Evolutionary conservation across 2,888 invertebrate genomes (phyloP), one percentile per base, ranked within the genome.

Genomic region (Melitaea athalia): DNA sequence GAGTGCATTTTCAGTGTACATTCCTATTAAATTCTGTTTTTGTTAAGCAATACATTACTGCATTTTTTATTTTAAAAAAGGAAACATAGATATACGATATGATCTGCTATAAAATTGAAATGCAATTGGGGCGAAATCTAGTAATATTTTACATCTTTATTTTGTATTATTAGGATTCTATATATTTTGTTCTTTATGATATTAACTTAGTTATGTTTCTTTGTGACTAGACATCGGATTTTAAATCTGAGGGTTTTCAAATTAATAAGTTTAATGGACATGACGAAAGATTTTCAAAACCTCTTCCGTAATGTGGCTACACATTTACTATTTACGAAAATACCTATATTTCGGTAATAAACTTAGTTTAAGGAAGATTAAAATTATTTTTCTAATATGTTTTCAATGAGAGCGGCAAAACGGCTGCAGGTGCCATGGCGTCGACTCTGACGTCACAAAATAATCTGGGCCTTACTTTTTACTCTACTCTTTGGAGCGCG

Each of bases 1-100:
- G 55, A 85, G 81, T 76, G 83, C 82, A 83, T 85, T 84, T 85
- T 84, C 79, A 80, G 79, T 86, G 81, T 79, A 87, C 87, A 88
- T 88, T 88, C 87, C 87, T 80, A 63, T 63, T 66, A 47, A 55
- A 33, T 47, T 45, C n/a, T 49, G 52, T 33, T 55, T 14, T 57
- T 60, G 61, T 66, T 53, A 61, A 24, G 43, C 42, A 42, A 38
- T 63, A 61, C 52, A 31, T 52, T 38, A 66, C 52, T 60, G 61
- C 66, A 66, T 66, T 66, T 61, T 66, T 61, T 43, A 12, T 17
- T 43, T 42, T 17, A 42, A 38, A 12, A 49, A 12, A n/a, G 0
- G 12, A 14, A 59, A 59, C 38, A 24, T 24, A 24, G 24, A 24
- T 24, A 3, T n/a, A 24, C 1, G 24, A 24, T 59, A 55, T 12